Conservation (phyloP, 2,888 invertebrate genomes). For the Heliconius charithonia region DNA sequence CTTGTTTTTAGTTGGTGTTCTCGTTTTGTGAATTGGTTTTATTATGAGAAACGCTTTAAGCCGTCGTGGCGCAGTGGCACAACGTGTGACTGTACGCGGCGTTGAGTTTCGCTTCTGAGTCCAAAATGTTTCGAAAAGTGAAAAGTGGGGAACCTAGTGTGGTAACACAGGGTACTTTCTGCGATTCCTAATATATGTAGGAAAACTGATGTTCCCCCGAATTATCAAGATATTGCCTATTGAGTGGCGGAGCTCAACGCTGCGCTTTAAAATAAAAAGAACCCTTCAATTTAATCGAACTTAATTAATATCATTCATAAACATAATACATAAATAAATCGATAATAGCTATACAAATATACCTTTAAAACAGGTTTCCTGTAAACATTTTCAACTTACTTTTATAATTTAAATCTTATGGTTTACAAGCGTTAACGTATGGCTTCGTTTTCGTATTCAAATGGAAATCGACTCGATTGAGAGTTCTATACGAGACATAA, state of each 20-base stretch:
- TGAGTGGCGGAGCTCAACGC: background rate
- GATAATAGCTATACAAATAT: background rate
- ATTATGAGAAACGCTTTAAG: too few species aligned
- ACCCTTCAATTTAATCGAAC: too few species aligned
- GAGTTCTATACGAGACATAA: too few species aligned
- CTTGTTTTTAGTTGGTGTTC: background rate
- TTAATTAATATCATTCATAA: background rate
- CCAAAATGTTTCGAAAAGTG: background rate
- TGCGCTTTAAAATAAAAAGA: too few species aligned
- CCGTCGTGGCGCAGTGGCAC: too few species aligned
- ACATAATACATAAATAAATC: background rate
- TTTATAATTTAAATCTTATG: background rate
- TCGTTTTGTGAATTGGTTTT: slow-evolving; percentile 1
- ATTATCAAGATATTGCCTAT: background rate
- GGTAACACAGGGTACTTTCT: too few species aligned
- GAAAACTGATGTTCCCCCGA: background rate
- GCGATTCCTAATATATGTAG: too few species aligned
- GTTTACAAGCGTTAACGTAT: background rate
- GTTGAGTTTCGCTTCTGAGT: background rate
- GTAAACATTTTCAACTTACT: background rate
- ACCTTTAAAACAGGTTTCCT: background rate
- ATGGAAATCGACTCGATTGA: background rate
- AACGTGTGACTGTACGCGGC: too few species aligned
- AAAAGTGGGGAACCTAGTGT: background rate
- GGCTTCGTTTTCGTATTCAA: too few species aligned